Evolutionary conservation across 2,797 vertebrate species (phyloP), one percentile per base, ranked within the genome.

Genomic region (Lutjanus argentimaculatus): DNA sequence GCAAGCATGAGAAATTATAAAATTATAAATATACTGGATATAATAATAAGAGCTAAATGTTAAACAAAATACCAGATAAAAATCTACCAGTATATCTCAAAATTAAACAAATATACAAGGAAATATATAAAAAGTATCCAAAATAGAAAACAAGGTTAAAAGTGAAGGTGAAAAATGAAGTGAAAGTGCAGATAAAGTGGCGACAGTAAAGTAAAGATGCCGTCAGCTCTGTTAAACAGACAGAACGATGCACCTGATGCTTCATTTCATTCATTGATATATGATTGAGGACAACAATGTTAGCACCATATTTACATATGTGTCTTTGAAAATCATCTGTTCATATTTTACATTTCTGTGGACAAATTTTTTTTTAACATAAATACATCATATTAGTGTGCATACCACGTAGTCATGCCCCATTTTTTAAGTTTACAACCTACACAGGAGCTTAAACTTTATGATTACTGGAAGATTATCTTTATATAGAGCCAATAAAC

Each of bases 401-500:
- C 7, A 7, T 15, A 19, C 4, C 10, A 48, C 2, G 12, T 7
- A 6, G 8, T 51, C n/a, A 9, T 72, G 59, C 36, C 10, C 10
- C 7, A 4, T 65, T 51, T 52, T 25, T 40, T 5, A 40, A 43
- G 12, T 55, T 74, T 46, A 68, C 36, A 49, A 46, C 11, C n/a
- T 21, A 48, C 51, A n/a, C 8, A 45, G 17, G 25, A 74, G 43
- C 7, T 45, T 25, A 9, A 45, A 3, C 40, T 65, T 9, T 46
- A 19, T 74, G 16, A 48, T 70, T 75, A 2, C 1, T 55, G 30
- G 45, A 58, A 59, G 13, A 11, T 58, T 58, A 12, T 17, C 19
- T 36, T 4, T 19, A 14, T 36, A 1, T 8, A 11, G 64, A 58
- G 11, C 30, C 73, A 57, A 73, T 87, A 80, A 90, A 87, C 43